Base-by-base conservation (phyloP, 2,113 vertebrate species). In the Cichladusa arquata region DNA sequence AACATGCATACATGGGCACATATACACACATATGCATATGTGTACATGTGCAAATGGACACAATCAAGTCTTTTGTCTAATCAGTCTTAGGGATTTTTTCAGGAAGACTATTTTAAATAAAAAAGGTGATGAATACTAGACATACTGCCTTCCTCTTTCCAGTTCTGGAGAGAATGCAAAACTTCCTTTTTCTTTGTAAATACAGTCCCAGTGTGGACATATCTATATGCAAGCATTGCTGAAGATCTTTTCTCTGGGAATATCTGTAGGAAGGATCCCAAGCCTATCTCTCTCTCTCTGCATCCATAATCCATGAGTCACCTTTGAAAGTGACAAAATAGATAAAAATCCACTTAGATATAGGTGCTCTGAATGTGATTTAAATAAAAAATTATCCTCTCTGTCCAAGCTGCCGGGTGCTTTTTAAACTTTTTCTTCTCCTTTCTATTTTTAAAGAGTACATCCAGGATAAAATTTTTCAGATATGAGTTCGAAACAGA, bases 21-120 rank as follows among this genome's bases (percentile, higher is more conserved):
- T 11, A 5, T 8, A 16, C 2, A 5, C 9, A 19, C 2, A 50
- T 3, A 38, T 40, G 38, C 3, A 34, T 3, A 19, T 3, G 14
- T 6, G 25, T 14, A 18, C 4, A 19, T 12, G 4, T 28, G 24
- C 28, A 92, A 71, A 62, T 50, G 24, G 67, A 40, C 3, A 12
- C 8, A 36, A 40, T 89, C 54, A 50, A 60, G 23, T 81, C 34
- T 72, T 86, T 38, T 29, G 9, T 28, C 42, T 80, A 19, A 28
- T 45, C 5, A 31, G 28, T 72, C 25, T 71, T 76, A 6, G 5
- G 11, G 6, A 13, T 67, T 62, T 70, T 82, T 89, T 23, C 15
- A 66, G 15, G 14, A 36, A 57, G 9, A 36, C 6, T 57, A 15
- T n/a, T 11, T 51, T 28, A 33, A 26, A 11, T 42, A 69, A 71